phyloP scores from a whole-genome alignment of 2,888 invertebrate genomes.

The Podabrus alpinus region DNA sequence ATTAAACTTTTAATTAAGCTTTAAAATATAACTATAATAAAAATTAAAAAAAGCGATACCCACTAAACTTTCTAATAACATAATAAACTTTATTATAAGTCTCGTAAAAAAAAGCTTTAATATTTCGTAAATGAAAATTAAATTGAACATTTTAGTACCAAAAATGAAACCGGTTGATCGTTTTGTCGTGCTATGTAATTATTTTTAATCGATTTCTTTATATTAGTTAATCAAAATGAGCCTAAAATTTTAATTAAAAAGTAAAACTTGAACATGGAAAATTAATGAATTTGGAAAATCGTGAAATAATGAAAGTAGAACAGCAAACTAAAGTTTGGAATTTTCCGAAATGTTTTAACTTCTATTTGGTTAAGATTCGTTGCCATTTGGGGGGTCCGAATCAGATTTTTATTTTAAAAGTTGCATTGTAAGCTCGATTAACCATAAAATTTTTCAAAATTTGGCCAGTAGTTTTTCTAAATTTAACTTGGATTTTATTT shows the following conservation, averaged over 20 bases:
- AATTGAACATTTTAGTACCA: neutral
- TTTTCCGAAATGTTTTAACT: too few relatives aligned
- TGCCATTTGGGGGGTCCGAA: neutral
- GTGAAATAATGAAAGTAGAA: too few relatives aligned
- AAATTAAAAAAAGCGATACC: neutral
- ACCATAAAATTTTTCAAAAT: neutral
- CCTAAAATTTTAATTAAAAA: neutral
- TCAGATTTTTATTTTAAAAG: neutral
- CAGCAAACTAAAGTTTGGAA: too few relatives aligned
- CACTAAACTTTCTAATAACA: neutral
- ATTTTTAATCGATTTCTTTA: neutral
- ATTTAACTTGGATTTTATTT: neutral
- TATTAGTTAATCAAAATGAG: neutral
- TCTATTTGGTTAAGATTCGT: too few relatives aligned
- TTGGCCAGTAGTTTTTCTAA: neutral
- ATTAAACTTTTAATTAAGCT: neutral
- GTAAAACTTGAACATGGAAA: neutral
- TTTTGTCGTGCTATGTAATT: neutral
- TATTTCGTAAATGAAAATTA: neutral
- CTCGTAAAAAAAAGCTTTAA: neutral
- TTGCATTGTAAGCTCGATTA: neutral
- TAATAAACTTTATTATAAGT: neutral
- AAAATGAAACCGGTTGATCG: neutral
- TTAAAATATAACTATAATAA: neutral
- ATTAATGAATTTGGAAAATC: neutral